A percentile compares a stretch with the other conserved stretches of the same genome.
These are phyloP conservation scores for Caenorhabditis macrosperma DNA, from an alignment of 2,888 invertebrate genomes.

Conservation along the genomic window DNA sequence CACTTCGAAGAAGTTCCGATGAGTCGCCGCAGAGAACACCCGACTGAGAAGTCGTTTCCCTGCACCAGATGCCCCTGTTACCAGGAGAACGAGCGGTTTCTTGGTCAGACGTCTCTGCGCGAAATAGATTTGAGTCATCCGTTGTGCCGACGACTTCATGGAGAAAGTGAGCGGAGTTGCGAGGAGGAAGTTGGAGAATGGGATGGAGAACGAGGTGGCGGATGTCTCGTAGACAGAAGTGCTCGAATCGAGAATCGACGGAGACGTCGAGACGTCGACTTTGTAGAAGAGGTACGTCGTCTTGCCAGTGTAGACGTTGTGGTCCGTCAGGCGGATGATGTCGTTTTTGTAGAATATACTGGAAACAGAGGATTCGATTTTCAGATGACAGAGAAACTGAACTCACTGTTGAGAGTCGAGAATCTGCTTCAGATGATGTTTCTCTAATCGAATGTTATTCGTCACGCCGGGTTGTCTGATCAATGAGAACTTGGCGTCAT, in stretches of 20 bases:
- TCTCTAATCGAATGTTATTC: conserved; percentile 30
- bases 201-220: conserved; percentile 12
- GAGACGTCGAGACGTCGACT: conserved; percentile 41
- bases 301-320: conserved; percentile 37
- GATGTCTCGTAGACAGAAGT: conserved; percentile 62
- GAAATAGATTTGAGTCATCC: conserved; percentile 41
- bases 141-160: conserved; percentile 8
- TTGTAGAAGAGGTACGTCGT: conserved; percentile 46
- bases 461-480: conserved; percentile 16
- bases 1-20: conserved; percentile 65
- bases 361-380: conserved; percentile 9
- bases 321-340: conserved; percentile 45
- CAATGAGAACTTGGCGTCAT: conserved; percentile 38
- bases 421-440: conserved; percentile 37
- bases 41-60: conserved; percentile 64
- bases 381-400: neutral
- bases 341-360: conserved; percentile 67
- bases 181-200: conserved; percentile 39
- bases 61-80: conserved; percentile 64
- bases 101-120: conserved; percentile 27
- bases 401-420: conserved; percentile 10
- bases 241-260: conserved; percentile 50
- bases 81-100: conserved; percentile 47
- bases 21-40: conserved; percentile 54
- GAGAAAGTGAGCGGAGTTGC: conserved; percentile 9